Evolutionary conservation across 2,113 vertebrate species (phyloP).

Genomic region (Cepphus grylle): DNA sequence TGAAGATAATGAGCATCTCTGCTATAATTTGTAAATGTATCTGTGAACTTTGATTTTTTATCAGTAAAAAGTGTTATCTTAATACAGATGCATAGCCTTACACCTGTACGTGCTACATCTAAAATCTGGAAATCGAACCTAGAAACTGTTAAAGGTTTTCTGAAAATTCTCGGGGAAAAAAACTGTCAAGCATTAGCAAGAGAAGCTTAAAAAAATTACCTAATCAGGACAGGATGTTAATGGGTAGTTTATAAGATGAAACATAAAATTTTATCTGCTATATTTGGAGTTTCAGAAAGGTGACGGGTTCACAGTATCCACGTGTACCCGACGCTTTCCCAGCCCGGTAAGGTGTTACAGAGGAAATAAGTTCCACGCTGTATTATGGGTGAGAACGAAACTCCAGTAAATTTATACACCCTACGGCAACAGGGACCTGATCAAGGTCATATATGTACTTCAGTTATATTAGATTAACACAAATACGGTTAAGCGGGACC

Average conservation of each 20-base stretch:
- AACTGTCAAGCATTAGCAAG: neutral
- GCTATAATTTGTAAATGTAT: neutral
- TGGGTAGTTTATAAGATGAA: neutral
- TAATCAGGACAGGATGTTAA: neutral
- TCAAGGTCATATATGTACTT: neutral
- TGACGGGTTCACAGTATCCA: neutral
- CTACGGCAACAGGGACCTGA: neutral
- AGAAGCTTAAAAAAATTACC: neutral
- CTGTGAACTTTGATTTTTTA: neutral
- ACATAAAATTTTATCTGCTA: accelerated
- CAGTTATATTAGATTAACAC: accelerated
- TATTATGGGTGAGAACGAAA: accelerated
- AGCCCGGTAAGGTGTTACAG: neutral
- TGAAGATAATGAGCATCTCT: neutral
- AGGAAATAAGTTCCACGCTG: accelerated
- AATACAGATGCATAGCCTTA: neutral
- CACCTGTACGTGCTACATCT: neutral
- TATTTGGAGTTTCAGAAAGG: neutral
- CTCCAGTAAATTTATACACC: neutral
- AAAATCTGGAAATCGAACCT: neutral
- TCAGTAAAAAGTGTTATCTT: neutral
- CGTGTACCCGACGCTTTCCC: neutral
- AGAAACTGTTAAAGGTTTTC: neutral
- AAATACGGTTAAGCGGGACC: accelerated
- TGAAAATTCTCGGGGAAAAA: neutral